Conservation (phyloP, 1,140 invertebrate species). For the Arion vulgaris region DNA sequence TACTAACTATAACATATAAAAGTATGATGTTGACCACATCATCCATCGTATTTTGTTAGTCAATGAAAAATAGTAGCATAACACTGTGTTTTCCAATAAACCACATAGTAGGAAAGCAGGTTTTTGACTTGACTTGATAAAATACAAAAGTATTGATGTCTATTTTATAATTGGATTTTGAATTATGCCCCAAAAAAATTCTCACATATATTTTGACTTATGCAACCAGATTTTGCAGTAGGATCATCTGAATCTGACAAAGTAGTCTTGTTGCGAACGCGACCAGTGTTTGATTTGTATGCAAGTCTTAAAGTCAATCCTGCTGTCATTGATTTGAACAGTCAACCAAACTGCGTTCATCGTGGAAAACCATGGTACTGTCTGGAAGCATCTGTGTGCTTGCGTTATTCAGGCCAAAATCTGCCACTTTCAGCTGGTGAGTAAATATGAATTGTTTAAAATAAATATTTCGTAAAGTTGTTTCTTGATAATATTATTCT, state of each 20-base stretch:
- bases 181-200: too few relatives aligned
- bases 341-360: conserved; percentile 37
- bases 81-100: too few relatives aligned
- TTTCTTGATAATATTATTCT: too few relatives aligned
- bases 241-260: conserved; percentile 47
- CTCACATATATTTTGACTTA: too few relatives aligned
- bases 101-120: too few relatives aligned
- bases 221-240: conserved; percentile 46
- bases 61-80: too few relatives aligned
- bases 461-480: not conserved
- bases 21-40: too few relatives aligned
- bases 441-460: not conserved
- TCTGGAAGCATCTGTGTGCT: conserved; percentile 38
- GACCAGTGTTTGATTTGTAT: conserved; percentile 45
- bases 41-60: too few relatives aligned
- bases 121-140: too few relatives aligned
- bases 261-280: conserved; percentile 45
- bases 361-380: conserved; percentile 34
- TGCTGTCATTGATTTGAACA: conserved; percentile 29
- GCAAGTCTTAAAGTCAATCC: conserved; percentile 36
- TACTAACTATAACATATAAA: too few relatives aligned
- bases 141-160: too few relatives aligned
- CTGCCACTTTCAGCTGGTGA: conserved; percentile 41
- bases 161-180: too few relatives aligned
- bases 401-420: conserved; percentile 43